Evolutionary conservation across 2,797 vertebrate species (phyloP).

Genomic region (Peromyscus aztecus): DNA sequence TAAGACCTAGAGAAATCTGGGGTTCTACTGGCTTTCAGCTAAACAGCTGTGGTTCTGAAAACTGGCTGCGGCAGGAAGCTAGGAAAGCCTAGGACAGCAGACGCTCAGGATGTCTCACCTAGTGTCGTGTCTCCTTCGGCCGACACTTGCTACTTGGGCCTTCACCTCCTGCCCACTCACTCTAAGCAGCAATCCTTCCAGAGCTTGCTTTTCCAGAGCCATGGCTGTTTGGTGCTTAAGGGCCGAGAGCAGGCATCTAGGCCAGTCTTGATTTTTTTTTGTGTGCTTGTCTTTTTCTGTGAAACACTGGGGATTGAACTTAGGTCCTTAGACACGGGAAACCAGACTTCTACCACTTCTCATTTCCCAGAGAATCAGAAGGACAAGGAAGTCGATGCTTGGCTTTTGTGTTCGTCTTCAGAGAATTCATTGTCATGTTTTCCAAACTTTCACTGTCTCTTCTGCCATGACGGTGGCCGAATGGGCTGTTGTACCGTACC

Average conservation of each 20-base stretch:
- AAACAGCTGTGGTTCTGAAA: background rate
- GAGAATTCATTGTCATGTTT: background rate
- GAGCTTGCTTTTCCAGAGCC: background rate
- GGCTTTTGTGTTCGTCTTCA: background rate
- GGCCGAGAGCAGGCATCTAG: background rate
- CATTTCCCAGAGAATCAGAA: conserved; percentile 25
- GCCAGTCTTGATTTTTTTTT: background rate
- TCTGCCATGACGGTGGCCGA: background rate
- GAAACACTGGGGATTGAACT: background rate
- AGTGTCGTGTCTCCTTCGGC: background rate
- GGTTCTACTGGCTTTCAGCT: background rate
- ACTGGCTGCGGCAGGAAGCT: background rate
- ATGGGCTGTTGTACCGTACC: background rate
- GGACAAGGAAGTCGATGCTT: background rate
- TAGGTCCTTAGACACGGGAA: background rate
- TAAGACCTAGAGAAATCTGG: background rate
- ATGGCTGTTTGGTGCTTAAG: background rate
- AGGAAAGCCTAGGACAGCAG: background rate
- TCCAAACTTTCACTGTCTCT: background rate
- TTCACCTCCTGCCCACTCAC: background rate
- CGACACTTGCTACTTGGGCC: background rate
- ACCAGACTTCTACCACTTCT: background rate
- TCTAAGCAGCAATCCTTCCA: background rate
- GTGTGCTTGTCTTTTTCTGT: background rate
- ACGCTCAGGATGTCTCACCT: background rate